Base-by-base conservation (phyloP, 2,888 invertebrate genomes). In the Dasypogon diadema region DNA sequence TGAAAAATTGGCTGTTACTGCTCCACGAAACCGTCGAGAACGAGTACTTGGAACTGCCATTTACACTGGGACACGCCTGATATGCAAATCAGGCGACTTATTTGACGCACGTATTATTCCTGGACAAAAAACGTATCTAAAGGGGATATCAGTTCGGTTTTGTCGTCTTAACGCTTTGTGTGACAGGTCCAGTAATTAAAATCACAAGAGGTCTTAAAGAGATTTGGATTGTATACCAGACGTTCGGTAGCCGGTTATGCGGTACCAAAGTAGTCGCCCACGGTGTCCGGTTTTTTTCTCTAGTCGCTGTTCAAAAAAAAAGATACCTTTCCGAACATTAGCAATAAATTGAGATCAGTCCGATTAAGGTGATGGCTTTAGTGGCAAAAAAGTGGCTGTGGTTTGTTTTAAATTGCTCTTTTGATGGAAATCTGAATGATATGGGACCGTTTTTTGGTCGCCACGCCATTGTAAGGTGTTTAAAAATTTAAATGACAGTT, bases 371-470 rank as follows among this genome's bases (percentile, higher is more conserved):
- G 65, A 46, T 65, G 65, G 65, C 48, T 65, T 65, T 42, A 65
- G 48, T 65, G 65, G 65, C 48, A 48, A 65, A 48, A 65, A 65
- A n/a, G 48, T 46, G 37, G 22, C 48, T 46, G 65, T 65, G 65
- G 65, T 65, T 65, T 65, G 65, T 65, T 65, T 65, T 65, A 65
- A 65, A 65, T 65, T 65, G 65, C 65, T 65, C 48, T 48, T 65
- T 65, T 65, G 65, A 65, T 65, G 48, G 46, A 48, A 65, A 48
- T 48, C 65, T 42, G 48, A 65, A 16, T 65, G 42, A 46, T 65
- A 46, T 48, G 48, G 48, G 42, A 22, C 22, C 46, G 2, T 42
- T 65, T 65, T 48, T 65, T 65, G 18, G 22, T 65, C 46, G 48
- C 24, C 18, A 6, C 6, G 24, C 46, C 14, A 18, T 65, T 65